Evolutionary conservation across 2,113 vertebrate genomes (phyloP), one percentile per base, ranked within the genome.

Genomic region (Hydrochoerus hydrochaeris): DNA sequence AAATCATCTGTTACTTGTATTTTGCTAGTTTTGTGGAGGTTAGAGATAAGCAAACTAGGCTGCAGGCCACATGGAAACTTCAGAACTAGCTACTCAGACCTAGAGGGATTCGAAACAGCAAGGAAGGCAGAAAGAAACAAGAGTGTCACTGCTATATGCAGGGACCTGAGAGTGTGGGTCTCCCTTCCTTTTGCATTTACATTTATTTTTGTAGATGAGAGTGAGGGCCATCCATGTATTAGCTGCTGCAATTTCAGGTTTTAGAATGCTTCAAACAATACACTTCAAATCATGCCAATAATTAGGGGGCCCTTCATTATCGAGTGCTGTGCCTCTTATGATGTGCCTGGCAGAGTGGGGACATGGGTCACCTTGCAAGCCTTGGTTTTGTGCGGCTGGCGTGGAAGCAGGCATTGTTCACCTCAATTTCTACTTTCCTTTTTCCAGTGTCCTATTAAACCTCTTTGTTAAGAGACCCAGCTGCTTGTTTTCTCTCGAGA

Each of bases 401-500:
- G 41, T 95, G 0, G 32, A 67, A 92, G 75, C 24, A 49, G 58
- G 65, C 97, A 93, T 97, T 97, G 94, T 97, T 95, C 30, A 1
- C 94, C 92, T 98, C 94, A 90, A 92, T 97, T 87, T 96, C 91
- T 94, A 63, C 52, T 77, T 69, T 54, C 32, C 22, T 69, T 88
- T 35, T 20, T 46, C 65, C 67, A 80, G 78, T 54, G 80, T 80
- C 75, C 92, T 97, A 96, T 97, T 97, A 97, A 97, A 93, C 80
- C 90, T 97, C 95, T 97, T 98, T 97, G 97, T 98, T 95, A 93
- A 69, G 91, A 95, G 96, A 81, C 94, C 71, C 94, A 97, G 96
- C 96, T 98, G 97, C 98, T 97, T 98, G 90, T 97, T 97, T 97
- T 97, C 83, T 93, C 85, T 97, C 90, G 91, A 92, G 95, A 97